Percentiles rank a stretch among this genome's conserved stretches.
These are phyloP conservation scores for Drosophila ercepeae DNA, from an alignment of 1,140 invertebrate species.

Conservation along the genomic window DNA sequence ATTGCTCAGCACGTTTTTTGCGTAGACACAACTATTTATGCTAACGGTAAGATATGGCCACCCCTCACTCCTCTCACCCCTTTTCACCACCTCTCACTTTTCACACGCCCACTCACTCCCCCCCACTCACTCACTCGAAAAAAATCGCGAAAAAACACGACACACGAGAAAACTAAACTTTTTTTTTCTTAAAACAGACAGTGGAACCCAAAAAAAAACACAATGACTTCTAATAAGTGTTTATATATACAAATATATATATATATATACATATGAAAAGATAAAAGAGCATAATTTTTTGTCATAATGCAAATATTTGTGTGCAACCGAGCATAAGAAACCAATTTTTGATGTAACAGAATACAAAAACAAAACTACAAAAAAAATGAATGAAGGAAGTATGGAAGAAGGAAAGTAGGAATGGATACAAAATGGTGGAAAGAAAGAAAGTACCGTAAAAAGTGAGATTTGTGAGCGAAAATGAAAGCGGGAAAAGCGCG, in stretches of 20 bases:
- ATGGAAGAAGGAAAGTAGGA: conserved; percentile 15
- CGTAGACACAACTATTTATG: conserved; percentile 62
- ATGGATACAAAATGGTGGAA: conserved; percentile 2
- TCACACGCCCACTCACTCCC: conserved; percentile 8
- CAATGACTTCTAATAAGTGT: conserved; percentile 75
- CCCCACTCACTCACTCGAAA: conserved; percentile 5
- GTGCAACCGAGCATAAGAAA: conserved; percentile 38
- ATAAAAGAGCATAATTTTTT: conserved; percentile 71
- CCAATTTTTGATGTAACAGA: conserved; percentile 75
- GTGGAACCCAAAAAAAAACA: conserved; percentile 34
- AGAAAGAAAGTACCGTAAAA: conserved; percentile 1
- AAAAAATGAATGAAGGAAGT: too few relatives aligned
- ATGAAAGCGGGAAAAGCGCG: conserved; percentile 8
- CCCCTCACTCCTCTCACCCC: conserved; percentile 3
- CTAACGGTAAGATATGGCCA: conserved; percentile 52
- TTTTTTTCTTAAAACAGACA: conserved; percentile 46
- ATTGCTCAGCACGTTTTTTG: conserved; percentile 74
- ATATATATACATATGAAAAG: conserved; percentile 35
- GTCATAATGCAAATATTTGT: conserved; percentile 72
- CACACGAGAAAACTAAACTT: conserved; percentile 23
- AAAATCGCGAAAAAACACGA: neutral
- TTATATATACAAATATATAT: conserved; percentile 70
- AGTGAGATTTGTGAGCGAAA: conserved; percentile 4
- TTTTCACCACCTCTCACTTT: conserved; percentile 3
- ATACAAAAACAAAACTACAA: conserved; percentile 42